A percentile compares a stretch with the other conserved stretches of the same genome.
phyloP scores from a whole-genome alignment of 2,888 invertebrate species.

The Microdon myrmicae region DNA sequence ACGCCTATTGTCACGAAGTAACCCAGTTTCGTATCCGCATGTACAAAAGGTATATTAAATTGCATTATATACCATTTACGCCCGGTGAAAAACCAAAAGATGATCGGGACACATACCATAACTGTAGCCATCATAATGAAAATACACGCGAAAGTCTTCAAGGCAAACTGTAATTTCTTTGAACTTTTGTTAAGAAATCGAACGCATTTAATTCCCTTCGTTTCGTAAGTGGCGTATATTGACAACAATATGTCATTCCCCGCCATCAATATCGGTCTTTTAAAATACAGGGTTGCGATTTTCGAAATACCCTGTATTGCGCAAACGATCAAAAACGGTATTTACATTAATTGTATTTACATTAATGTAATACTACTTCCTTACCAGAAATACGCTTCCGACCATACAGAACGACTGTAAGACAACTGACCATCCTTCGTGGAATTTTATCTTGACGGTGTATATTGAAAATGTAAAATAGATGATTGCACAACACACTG shows the following conservation, averaged over 20 bases:
- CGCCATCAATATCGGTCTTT: not conserved
- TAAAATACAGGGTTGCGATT: conserved; percentile 1
- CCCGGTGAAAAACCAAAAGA: conserved; percentile 16
- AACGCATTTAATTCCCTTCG: not conserved
- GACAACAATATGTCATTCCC: not conserved
- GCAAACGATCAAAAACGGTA: too few relatives aligned
- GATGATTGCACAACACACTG: conserved; percentile 5
- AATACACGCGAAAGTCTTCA: not conserved
- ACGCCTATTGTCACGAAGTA: conserved; percentile 37
- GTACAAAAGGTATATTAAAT: conserved; percentile 53
- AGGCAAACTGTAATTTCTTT: not conserved
- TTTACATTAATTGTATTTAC: too few relatives aligned
- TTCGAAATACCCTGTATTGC: conserved; percentile 37
- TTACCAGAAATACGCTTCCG: conserved; percentile 29
- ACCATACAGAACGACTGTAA: conserved; percentile 39
- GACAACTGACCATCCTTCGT: conserved; percentile 10
- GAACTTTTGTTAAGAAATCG: not conserved
- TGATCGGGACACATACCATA: conserved; percentile 20
- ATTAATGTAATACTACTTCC: too few relatives aligned
- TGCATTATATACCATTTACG: conserved; percentile 50
- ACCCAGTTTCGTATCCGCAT: conserved; percentile 46
- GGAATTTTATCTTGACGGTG: conserved; percentile 18
- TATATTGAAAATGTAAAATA: conserved; percentile 32
- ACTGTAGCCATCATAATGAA: conserved; percentile 2
- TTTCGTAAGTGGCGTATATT: conserved; percentile 19